A percentile compares a stretch with the other conserved stretches of the same genome.
Conservation (phyloP, 2,888 invertebrate genomes). For the Megaustenia siamemsis region DNA sequence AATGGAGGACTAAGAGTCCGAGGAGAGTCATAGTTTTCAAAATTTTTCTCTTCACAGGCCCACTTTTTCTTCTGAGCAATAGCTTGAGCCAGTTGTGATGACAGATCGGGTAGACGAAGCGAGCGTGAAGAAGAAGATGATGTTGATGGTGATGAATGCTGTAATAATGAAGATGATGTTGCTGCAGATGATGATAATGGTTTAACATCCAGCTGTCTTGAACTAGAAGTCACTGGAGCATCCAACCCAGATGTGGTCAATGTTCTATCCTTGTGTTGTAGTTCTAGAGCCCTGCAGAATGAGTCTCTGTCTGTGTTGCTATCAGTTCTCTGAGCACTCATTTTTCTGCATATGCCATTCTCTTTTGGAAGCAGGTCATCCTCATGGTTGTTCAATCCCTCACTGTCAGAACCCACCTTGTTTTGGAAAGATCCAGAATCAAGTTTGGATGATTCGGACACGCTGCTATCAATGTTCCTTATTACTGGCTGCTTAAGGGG, state of each 20-base stretch:
- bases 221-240: not conserved
- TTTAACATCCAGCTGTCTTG: not conserved
- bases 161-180: not conserved
- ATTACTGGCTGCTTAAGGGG: not conserved
- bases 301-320: conserved; percentile 18
- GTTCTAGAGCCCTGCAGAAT: conserved; percentile 28
- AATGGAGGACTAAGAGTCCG: conserved; percentile 46
- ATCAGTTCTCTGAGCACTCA: not conserved
- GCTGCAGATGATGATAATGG: conserved; percentile 22
- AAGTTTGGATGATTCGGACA: not conserved
- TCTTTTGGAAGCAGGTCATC: not conserved
- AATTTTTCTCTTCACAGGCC: conserved; percentile 10
- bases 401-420: not conserved
- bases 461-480: not conserved
- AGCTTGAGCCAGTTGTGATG: conserved; percentile 42
- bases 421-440: not conserved
- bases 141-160: conserved; percentile 9
- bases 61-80: conserved; percentile 47
- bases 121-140: not conserved
- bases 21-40: conserved; percentile 35
- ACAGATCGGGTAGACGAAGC: conserved; percentile 36
- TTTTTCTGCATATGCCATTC: conserved; percentile 1
- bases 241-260: not conserved
- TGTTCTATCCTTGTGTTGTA: conserved; percentile 13
- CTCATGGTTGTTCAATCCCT: not conserved